Evolutionary conservation across 2,888 invertebrate species (phyloP).

Genomic region (Eristalis tenax): DNA sequence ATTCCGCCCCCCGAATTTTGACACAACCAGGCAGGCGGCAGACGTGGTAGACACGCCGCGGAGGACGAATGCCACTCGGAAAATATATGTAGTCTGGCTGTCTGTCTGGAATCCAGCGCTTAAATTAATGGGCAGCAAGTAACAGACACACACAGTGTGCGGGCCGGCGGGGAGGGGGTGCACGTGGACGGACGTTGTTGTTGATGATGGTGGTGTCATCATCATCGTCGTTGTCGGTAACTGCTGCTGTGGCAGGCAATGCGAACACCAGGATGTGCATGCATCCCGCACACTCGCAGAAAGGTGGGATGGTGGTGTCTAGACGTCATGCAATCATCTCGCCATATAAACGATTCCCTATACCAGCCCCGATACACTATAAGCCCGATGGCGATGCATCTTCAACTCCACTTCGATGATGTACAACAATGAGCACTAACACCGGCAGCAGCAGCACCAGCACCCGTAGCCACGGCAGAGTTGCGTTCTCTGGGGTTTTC

Average conservation of each 20-base stretch:
- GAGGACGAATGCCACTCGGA: constrained; percentile 9
- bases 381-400: constrained; percentile 34
- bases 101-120: constrained; percentile 46
- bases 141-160: constrained; percentile 39
- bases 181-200: background rate
- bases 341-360: constrained; percentile 18
- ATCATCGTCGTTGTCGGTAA: background rate
- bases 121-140: constrained; percentile 65
- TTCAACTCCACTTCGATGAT: constrained; percentile 12
- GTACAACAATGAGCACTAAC: background rate
- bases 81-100: constrained; percentile 37
- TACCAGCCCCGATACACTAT: constrained; percentile 16
- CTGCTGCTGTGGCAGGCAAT: constrained; percentile 14
- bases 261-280: constrained; percentile 13
- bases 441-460: background rate
- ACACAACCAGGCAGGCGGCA: constrained; percentile 31
- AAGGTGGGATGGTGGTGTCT: constrained; percentile 25
- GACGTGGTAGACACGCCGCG: background rate
- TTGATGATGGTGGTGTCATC: background rate
- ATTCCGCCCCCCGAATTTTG: constrained; percentile 45
- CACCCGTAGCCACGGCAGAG: background rate
- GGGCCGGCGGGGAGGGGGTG: too few relatives aligned
- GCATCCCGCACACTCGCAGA: background rate
- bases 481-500: background rate
- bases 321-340: constrained; percentile 40